Base-by-base conservation (phyloP, 2,797 vertebrate species). In the Valencia hispanica region DNA sequence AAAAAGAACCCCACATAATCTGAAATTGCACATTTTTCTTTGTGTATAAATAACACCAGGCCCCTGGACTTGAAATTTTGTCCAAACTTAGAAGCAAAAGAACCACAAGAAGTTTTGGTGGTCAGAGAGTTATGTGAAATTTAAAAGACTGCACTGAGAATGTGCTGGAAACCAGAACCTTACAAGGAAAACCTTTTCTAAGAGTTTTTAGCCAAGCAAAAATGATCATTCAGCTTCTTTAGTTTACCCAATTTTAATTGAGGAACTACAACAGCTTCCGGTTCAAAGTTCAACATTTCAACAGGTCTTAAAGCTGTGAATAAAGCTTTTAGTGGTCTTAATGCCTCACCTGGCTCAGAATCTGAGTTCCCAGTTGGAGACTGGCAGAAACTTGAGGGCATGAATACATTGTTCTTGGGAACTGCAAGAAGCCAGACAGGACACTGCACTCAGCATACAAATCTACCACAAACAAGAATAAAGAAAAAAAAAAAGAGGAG, bases 341-440 rank as follows among this genome's bases (percentile, higher is more conserved):
- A 83, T 75, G 74, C 48, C 93, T 96, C 89, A 98, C 98, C 97
- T 96, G 97, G 96, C 87, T 98, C 97, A 10, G 97, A 99, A 92
- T 99, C 97, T 68, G 97, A 98, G 94, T 97, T 98, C 92, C 96
- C 97, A 83, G 97, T 94, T 50, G 97, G 97, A 80, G 97, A 97
- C 91, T 98, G 97, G 88, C 97, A 98, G 95, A 99, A 97, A 95
- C 95, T 97, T 84, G 97, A 97, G 87, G 97, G 97, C 97, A 98
- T 98, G 92, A 98, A 98, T 86, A 99, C 97, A 95, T 97, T 99
- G 96, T 97, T 97, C 95, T 98, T 98, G 89, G 97, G 95, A 94
- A 97, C 97, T 98, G 95, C 71, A 88, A 87, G 87, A 84, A 59
- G 92, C 71, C 83, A 36, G 87, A 84, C 80, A 88, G 79, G 39